phyloP scores from a whole-genome alignment of 2,888 invertebrate species.

The Theodoxus fluviatilis region DNA sequence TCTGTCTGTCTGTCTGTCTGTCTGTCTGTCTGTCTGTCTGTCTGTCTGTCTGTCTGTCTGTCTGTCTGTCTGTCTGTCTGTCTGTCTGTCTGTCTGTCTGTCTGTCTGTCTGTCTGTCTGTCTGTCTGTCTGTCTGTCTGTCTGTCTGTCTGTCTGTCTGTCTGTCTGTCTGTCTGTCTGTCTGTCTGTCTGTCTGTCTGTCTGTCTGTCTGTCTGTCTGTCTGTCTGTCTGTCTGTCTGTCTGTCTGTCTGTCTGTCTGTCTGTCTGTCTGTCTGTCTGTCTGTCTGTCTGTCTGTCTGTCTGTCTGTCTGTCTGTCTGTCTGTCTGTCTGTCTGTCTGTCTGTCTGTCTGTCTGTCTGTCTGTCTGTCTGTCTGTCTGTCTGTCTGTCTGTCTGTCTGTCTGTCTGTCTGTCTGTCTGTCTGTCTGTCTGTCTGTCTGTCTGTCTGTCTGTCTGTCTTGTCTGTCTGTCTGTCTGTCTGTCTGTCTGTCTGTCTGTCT shows the following conservation, averaged over 20 bases:
- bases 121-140: too few relatives aligned
- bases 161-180: conserved; percentile 9
- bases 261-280: too few relatives aligned
- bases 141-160: neutral
- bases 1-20: too few relatives aligned
- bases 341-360: neutral
- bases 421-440: neutral
- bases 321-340: neutral
- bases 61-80: neutral
- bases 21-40: too few relatives aligned
- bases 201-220: neutral
- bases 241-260: too few relatives aligned
- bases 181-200: neutral
- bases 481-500: neutral
- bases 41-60: neutral
- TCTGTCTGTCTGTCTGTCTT: neutral
- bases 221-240: too few relatives aligned
- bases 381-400: neutral
- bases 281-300: neutral
- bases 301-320: neutral
- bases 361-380: neutral
- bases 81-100: neutral
- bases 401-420: neutral
- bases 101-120: neutral
- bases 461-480: neutral